phyloP scores from a whole-genome alignment of 1,140 invertebrate species.

The Conus betulinus region DNA sequence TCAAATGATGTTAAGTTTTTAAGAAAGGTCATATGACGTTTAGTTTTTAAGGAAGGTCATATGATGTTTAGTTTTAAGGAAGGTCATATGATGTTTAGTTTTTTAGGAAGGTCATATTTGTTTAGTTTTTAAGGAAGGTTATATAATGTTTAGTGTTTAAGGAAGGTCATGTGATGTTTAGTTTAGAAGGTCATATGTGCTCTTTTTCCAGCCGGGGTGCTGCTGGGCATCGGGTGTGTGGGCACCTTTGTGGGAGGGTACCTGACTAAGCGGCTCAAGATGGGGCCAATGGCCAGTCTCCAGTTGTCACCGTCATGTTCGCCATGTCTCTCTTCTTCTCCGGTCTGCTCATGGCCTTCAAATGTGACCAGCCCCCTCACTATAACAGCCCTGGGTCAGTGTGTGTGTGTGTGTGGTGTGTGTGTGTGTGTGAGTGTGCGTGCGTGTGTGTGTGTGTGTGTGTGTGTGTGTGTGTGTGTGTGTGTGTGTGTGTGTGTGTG shows the following conservation, averaged over 20 bases:
- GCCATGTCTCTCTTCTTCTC: slow-evolving; percentile 7
- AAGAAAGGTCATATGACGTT: no score
- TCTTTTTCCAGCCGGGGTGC: slow-evolving; percentile 22
- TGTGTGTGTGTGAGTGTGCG: neutral
- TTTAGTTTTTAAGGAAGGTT: no score
- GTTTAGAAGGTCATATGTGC: no score
- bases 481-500: neutral
- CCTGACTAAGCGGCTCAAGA: slow-evolving; percentile 48
- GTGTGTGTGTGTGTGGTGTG: neutral
- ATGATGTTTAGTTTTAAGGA: no score
- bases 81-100: no score
- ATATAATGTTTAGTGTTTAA: no score
- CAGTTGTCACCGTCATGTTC: slow-evolving; percentile 39
- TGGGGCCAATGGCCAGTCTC: slow-evolving; percentile 49
- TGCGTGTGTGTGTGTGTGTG: neutral
- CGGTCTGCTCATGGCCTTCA: slow-evolving; percentile 42
- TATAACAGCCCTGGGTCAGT: slow-evolving; percentile 33
- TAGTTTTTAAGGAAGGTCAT: no score
- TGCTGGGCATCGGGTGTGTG: slow-evolving; percentile 25
- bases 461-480: neutral
- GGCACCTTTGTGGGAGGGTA: slow-evolving; percentile 56
- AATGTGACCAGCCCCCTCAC: slow-evolving; percentile 58
- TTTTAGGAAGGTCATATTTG: no score
- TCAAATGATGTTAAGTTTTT: no score
- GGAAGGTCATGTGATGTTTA: no score